Percentiles rank a stretch among this genome's conserved stretches.
phyloP scores from a whole-genome alignment of 2,888 invertebrate genomes.

The Megastigmus dorsalis region DNA sequence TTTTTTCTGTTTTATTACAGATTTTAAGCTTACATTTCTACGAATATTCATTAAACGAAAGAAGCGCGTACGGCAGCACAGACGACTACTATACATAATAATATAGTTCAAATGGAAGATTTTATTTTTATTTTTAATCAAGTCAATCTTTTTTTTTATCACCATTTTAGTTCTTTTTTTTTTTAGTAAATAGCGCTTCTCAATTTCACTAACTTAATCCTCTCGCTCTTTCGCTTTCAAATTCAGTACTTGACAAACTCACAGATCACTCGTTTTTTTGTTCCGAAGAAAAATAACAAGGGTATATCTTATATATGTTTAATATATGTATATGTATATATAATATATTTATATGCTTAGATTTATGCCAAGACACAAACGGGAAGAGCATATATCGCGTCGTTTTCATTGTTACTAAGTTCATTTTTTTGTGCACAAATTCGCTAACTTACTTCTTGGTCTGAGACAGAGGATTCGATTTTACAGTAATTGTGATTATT shows the following conservation, averaged over 20 bases:
- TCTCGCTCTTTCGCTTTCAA: conserved; percentile 5
- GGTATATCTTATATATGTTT: conserved; percentile 57
- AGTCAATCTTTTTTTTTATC: conserved; percentile 20
- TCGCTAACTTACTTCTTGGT: not conserved
- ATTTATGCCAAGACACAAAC: conserved; percentile 65
- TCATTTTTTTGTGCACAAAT: conserved; percentile 24
- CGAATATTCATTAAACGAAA: conserved; percentile 31
- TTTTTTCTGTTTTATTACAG: not conserved
- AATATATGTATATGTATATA: conserved; percentile 55
- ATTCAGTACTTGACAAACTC: not conserved
- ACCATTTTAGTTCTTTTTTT: conserved; percentile 48
- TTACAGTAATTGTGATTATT: conserved; percentile 5
- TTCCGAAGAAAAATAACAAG: conserved; percentile 62
- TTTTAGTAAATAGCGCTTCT: not conserved
- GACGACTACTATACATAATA: conserved; percentile 8
- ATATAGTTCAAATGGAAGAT: conserved; percentile 34
- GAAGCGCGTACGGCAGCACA: not conserved
- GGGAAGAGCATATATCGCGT: conserved; percentile 62
- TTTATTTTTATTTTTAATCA: conserved; percentile 18
- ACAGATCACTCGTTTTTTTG: conserved; percentile 9
- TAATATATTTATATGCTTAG: conserved; percentile 55
- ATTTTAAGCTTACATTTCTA: conserved; percentile 25
- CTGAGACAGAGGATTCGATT: conserved; percentile 12
- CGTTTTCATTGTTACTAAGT: conserved; percentile 14
- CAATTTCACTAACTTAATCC: not conserved